Base-by-base conservation (phyloP, 2,888 invertebrate genomes). In the Dinocampus coccinellae region DNA sequence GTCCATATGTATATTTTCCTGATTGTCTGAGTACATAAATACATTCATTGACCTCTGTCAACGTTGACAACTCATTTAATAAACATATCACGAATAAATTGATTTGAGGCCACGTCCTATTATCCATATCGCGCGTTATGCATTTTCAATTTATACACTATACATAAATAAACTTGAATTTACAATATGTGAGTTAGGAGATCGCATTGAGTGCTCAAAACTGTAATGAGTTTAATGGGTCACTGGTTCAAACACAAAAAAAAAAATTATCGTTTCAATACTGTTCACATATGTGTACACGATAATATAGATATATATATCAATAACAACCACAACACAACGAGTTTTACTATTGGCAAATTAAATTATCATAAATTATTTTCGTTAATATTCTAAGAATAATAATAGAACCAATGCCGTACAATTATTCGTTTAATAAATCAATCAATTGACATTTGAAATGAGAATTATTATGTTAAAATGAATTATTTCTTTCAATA, bases 201-300 rank as follows among this genome's bases (percentile, higher is more conserved):
- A 80, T 75, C 82, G 16, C 47, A 76, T 61, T 36, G 70, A 74
- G 73, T 53, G 53, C 64, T 34, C 55, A 73, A 69, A 72, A 71
- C 74, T 77, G 75, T 82, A 84, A 84, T 79, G 80, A 76, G 84
- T 80, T 75, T 83, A 85, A 81, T 83, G 79, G 85, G 85, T 85
- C 84, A 84, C 78, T 75, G 77, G 79, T 77, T 78, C 79, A 75
- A 78, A 81, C 29, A 29, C 3, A 29, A 4, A 29, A 29, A 29
- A 29, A 74, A 74, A 63, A 68, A 60, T 29, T 47, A 57, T 47
- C 26, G n/a, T 26, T 33, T 52, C 26, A 29, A 57, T 64, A 62
- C 73, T 36, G 58, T 62, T 75, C 75, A 73, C 73, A 71, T 76
- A 78, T 52, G 10, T 39, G 13, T 16, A 26, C 33, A 4, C 33